Evolutionary conservation across 2,888 invertebrate genomes (phyloP), one percentile per base, ranked within the genome.

Genomic region (Dolichopus griseipennis): DNA sequence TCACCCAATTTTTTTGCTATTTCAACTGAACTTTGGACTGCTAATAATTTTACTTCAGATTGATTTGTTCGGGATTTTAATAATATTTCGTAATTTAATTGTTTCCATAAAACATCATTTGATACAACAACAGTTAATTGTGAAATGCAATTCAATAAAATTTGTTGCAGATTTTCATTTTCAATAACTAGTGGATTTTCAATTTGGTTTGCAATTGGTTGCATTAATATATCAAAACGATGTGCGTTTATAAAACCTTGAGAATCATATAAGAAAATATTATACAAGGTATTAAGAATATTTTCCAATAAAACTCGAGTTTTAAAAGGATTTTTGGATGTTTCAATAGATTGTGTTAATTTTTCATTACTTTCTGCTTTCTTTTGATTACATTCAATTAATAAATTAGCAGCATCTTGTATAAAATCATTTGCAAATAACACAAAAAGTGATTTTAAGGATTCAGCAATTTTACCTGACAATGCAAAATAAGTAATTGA

Each of bases 41-140:
- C 87, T 66, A 86, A 84, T 66, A 92, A 83, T 68, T 93, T 84
- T 71, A 94, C 90, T 77, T 88, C 86, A 0, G 91, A 85, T 70
- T 87, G 87, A 72, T 87, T 85, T 75, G 91, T 89, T 70, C 94
- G 86, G 0, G 94, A 92, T 83, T 97, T 97, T 72, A 95, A 83
- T 68, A 96, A 81, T 71, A 95, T 87, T 78, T 95, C 93, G 79
- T 95, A 94, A 78, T 95, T 94, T 71, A 97, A 82, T 73, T 92
- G 87, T 77, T 95, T 95, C 91, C 95, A 95, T 37, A 93, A 80
- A 0, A 92, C 87, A 78, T 96, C 95, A 76, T 94, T 95, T 2
- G 88, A 90, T 1, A 89, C 88, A 0, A 92, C 90, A 15, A 90
- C 88, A 0, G 92, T 91, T 75, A 97, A 88, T 75, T 93, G 90